Evolutionary conservation across 30 jellyfish, hydroid and myxozoan species (phyloP).

Genomic region (Sanderia malayensis): DNA sequence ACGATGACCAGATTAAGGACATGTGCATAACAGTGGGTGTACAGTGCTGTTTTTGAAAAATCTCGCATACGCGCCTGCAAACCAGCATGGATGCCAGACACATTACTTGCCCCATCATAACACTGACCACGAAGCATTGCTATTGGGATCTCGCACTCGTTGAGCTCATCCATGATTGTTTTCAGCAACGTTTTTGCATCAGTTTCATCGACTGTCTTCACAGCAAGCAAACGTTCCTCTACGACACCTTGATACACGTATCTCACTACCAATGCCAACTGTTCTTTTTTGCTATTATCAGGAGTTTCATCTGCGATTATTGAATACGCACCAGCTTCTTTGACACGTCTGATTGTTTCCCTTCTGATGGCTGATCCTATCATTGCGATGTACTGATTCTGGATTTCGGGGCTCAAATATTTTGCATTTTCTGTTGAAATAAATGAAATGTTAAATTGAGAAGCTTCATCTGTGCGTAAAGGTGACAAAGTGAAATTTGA

Average conservation of each 20-base stretch:
- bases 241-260: conserved; percentile 24
- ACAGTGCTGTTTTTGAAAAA: conserved; percentile 14
- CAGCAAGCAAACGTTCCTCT: conserved; percentile 27
- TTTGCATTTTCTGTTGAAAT: conserved; percentile 10
- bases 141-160: conserved; percentile 8
- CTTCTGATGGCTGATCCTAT: conserved; percentile 41
- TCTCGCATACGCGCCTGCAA: conserved; percentile 18
- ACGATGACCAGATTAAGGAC: conserved; percentile 7
- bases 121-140: conserved; percentile 40
- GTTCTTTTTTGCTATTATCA: conserved; percentile 32
- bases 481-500: neutral
- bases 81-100: conserved; percentile 40
- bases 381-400: conserved; percentile 26
- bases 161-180: conserved; percentile 16
- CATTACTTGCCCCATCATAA: conserved; percentile 36
- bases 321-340: conserved; percentile 29
- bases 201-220: conserved; percentile 29
- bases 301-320: conserved; percentile 50
- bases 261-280: conserved; percentile 33
- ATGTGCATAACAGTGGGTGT: conserved; percentile 24
- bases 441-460: neutral
- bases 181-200: conserved; percentile 11
- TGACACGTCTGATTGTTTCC: conserved; percentile 21
- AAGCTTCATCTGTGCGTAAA: neutral
- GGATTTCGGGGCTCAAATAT: conserved; percentile 21